These are phyloP conservation scores for Cataglyphis altisquamis DNA, from an alignment of 2,888 invertebrate species.

Conservation along the genomic window DNA sequence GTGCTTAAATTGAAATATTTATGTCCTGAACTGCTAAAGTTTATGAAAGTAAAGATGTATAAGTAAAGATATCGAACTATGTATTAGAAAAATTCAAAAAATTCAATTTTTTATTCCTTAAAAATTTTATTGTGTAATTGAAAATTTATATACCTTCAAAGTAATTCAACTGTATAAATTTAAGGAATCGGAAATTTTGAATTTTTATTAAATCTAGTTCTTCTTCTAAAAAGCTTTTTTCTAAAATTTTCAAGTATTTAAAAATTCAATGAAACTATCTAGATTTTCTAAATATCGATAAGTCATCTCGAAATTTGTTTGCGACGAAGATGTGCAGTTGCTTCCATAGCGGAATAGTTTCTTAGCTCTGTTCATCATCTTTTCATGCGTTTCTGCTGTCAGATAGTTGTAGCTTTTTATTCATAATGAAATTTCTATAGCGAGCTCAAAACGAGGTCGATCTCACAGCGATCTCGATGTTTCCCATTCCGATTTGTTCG, in stretches of 20 bases:
- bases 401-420: constrained; percentile 29
- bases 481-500: constrained; percentile 48
- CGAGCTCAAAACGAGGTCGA: constrained; percentile 42
- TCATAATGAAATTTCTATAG: constrained; percentile 32
- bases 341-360: constrained; percentile 2
- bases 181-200: background rate
- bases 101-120: background rate
- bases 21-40: constrained; percentile 24
- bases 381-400: constrained; percentile 10
- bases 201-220: background rate
- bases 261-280: constrained; percentile 1
- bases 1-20: constrained; percentile 48
- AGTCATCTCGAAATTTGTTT: background rate
- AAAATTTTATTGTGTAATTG: background rate
- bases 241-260: background rate
- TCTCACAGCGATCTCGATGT: constrained; percentile 50
- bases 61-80: constrained; percentile 12
- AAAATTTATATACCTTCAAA: background rate
- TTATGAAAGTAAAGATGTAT: constrained; percentile 32
- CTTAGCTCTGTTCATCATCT: constrained; percentile 20
- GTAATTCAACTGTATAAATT: background rate
- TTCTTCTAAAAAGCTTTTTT: background rate
- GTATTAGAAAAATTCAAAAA: background rate
- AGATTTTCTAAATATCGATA: background rate
- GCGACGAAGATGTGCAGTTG: background rate